Evolutionary conservation across 2,113 vertebrate species (phyloP).

Genomic region (Percopsis transmontana): DNA sequence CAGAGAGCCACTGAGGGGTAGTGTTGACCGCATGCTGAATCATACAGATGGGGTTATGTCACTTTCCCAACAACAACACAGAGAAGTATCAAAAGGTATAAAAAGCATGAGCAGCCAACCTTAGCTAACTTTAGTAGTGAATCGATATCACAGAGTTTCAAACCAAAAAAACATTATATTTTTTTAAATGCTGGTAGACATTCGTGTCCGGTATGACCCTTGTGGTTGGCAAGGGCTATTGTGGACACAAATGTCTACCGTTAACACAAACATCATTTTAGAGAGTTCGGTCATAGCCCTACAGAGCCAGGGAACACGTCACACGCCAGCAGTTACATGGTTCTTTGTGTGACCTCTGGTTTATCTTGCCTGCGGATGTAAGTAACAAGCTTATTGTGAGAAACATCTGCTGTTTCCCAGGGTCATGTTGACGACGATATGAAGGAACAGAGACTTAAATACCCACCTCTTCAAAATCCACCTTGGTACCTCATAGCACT

Average conservation of each 20-base stretch:
- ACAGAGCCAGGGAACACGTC: slow-evolving; percentile 6
- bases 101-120: too few relatives aligned
- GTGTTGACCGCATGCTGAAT: slow-evolving; percentile 60
- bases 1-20: slow-evolving; percentile 46
- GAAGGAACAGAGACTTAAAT: slow-evolving; percentile 16
- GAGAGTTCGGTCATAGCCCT: background rate
- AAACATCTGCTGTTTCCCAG: slow-evolving; percentile 28
- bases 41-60: slow-evolving; percentile 43
- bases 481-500: too few relatives aligned
- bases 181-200: too few relatives aligned
- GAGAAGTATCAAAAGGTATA: too few relatives aligned
- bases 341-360: slow-evolving; percentile 28
- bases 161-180: too few relatives aligned
- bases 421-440: slow-evolving; percentile 30
- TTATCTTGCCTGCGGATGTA: slow-evolving; percentile 36
- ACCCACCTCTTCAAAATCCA: slow-evolving; percentile 9
- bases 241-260: too few relatives aligned
- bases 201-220: too few relatives aligned
- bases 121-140: too few relatives aligned
- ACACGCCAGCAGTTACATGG: slow-evolving; percentile 19
- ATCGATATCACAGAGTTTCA: too few relatives aligned
- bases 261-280: too few relatives aligned
- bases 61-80: background rate
- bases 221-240: too few relatives aligned
- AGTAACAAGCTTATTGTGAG: slow-evolving; percentile 55